Evolutionary conservation across 1,140 invertebrate genomes (phyloP), one percentile per base, ranked within the genome.

Genomic region (Pissodes strobi): DNA sequence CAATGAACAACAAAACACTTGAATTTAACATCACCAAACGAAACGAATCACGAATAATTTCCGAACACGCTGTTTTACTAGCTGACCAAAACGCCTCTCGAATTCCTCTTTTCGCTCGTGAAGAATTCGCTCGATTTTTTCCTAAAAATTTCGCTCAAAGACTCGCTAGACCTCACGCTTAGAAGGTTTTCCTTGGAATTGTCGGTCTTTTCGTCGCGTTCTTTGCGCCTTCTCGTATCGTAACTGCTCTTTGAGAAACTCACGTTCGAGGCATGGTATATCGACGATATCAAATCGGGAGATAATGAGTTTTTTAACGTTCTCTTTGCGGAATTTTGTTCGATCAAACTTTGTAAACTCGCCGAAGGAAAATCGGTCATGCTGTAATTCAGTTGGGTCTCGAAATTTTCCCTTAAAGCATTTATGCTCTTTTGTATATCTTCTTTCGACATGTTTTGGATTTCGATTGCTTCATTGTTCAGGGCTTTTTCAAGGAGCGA

Each of bases 401-500:
- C 64, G 23, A 69, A 66, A n/a, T 53, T 64, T 41, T 69, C 60
- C 30, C 38, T 63, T 23, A 66, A 22, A 2, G 53, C 43, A 10
- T 64, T 69, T 6, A 69, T 46, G 25, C 68, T 69, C 12, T 61
- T 65, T 27, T 53, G 53, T 1, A 66, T 60, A 9, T 65, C 37
- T 2, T 66, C 64, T 38, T 62, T 60, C 0, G 68, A 69, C 17
- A 64, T 23, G 38, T 57, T 27, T 13, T 37, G 18, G 12, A 53
- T 12, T 5, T 59, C 59, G 5, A 34, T 6, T 21, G 19, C 19
- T 0, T 66, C 63, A 30, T 59, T 64, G 10, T 51, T 66, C 17
- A 69, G n/a, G 18, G 68, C 68, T 23, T 59, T 69, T 49, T 70
- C 66, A 3, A 70, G 52, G 2, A 70, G 53, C 2, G 66, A 63